Evolutionary conservation across 2,797 vertebrate species (phyloP).

Genomic region (Poeciliopsis gracilis): DNA sequence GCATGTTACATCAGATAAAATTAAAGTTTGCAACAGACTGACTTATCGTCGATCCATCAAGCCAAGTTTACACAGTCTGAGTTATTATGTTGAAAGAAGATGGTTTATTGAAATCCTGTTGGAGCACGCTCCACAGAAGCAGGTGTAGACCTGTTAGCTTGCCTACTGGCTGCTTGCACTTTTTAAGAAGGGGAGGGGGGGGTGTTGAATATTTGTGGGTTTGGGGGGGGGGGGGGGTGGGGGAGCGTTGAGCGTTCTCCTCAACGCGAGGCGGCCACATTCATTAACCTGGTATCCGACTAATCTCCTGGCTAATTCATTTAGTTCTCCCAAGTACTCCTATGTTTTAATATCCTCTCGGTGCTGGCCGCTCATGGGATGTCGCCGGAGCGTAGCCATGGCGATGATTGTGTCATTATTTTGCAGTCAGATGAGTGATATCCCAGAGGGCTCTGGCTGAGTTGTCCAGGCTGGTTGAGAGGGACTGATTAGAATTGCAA

Average conservation of each 20-base stretch:
- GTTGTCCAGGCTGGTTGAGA: constrained; percentile 76
- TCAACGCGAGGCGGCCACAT: constrained; percentile 38
- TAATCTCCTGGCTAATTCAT: constrained; percentile 81
- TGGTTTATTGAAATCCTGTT: constrained; percentile 72
- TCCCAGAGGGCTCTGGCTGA: constrained; percentile 76
- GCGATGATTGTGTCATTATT: constrained; percentile 84
- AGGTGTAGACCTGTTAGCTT: constrained; percentile 68
- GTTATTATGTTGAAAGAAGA: constrained; percentile 47
- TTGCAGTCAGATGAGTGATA: constrained; percentile 81
- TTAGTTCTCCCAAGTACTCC: constrained; percentile 71
- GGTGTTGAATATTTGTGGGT: not conserved
- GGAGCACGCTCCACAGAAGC: constrained; percentile 54
- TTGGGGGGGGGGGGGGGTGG: not conserved
- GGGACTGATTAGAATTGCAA: constrained; percentile 83
- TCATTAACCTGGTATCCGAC: constrained; percentile 77
- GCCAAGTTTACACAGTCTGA: constrained; percentile 65
- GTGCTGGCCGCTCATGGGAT: constrained; percentile 58
- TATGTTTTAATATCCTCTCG: constrained; percentile 78
- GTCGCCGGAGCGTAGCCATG: constrained; percentile 75
- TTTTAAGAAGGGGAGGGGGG: constrained; percentile 4
- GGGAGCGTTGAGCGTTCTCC: not conserved
- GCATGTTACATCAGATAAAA: constrained; percentile 50
- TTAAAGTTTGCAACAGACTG: constrained; percentile 31
- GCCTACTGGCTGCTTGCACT: constrained; percentile 30
- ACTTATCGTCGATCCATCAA: constrained; percentile 52